These are phyloP conservation scores for Fissipunctia ypsillon DNA, from an alignment of 2,888 invertebrate genomes.

Conservation along the genomic window DNA sequence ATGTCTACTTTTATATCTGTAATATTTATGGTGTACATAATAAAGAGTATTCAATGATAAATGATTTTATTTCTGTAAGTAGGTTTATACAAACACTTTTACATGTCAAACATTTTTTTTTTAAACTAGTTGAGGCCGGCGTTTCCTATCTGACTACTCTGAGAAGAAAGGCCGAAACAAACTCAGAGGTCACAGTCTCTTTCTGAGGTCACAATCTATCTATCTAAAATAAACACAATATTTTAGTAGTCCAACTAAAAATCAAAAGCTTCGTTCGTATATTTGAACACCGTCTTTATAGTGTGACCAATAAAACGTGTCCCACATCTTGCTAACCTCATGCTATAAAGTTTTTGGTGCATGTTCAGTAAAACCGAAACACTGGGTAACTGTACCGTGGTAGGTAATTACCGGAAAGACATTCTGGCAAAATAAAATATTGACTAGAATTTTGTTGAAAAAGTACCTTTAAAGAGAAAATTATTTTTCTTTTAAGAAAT, in stretches of 20 bases:
- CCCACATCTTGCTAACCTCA: constrained; percentile 30
- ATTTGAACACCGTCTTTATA: constrained; percentile 31
- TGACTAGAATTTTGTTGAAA: constrained; percentile 5
- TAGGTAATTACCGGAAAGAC: constrained; percentile 20
- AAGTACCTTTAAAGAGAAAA: neutral
- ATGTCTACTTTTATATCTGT: too few species aligned
- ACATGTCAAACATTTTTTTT: too few species aligned
- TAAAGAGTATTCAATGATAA: too few species aligned
- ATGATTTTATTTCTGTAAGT: too few species aligned
- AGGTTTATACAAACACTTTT: too few species aligned
- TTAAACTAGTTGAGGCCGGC: too few species aligned
- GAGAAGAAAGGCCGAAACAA: too few species aligned
- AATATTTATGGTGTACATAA: too few species aligned
- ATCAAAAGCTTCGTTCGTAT: constrained; percentile 20
- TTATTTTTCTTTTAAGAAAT: neutral
- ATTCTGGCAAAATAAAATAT: constrained; percentile 15
- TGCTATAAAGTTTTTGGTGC: constrained; percentile 55
- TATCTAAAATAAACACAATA: constrained; percentile 37
- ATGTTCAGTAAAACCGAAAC: constrained; percentile 35
- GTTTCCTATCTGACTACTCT: too few species aligned
- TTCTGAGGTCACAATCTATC: too few species aligned
- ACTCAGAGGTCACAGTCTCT: too few species aligned
- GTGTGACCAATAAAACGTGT: constrained; percentile 55
- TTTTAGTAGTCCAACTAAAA: constrained; percentile 31
- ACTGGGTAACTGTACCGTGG: constrained; percentile 37